phyloP scores from a whole-genome alignment of 1,140 invertebrate genomes.

The Trypoxylus dichotomus region DNA sequence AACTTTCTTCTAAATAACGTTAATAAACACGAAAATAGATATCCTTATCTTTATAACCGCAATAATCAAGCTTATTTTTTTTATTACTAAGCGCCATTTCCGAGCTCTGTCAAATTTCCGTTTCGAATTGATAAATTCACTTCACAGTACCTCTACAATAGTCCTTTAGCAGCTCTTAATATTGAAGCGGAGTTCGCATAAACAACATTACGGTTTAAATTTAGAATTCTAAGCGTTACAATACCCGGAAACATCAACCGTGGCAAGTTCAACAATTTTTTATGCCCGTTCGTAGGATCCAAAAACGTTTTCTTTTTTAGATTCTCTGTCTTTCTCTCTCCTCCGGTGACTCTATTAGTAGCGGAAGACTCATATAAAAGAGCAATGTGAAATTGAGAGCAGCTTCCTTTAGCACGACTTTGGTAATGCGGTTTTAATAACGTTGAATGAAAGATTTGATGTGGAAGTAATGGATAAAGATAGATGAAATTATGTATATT shows the following conservation, averaged over 20 bases:
- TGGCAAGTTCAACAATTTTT: background rate
- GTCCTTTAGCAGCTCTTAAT: background rate
- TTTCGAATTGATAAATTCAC: too few species aligned
- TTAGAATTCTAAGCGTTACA: background rate
- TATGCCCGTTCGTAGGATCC: background rate
- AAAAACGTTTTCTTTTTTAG: background rate
- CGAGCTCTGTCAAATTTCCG: too few species aligned
- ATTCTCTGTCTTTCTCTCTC: background rate
- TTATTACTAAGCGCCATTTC: too few species aligned
- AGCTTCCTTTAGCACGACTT: background rate
- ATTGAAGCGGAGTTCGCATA: background rate
- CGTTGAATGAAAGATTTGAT: background rate
- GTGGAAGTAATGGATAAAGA: background rate
- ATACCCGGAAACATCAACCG: background rate
- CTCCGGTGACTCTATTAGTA: background rate
- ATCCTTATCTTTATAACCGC: too few species aligned
- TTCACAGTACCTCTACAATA: too few species aligned
- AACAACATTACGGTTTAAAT: background rate
- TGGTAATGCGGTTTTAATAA: background rate
- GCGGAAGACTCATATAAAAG: background rate
- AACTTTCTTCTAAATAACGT: too few species aligned
- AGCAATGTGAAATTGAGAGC: background rate
- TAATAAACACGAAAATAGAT: too few species aligned
- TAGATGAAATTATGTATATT: background rate
- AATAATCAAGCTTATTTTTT: too few species aligned